These are phyloP conservation scores for Amblyornis subalaris DNA, from an alignment of 2,113 vertebrate genomes.

Conservation along the genomic window DNA sequence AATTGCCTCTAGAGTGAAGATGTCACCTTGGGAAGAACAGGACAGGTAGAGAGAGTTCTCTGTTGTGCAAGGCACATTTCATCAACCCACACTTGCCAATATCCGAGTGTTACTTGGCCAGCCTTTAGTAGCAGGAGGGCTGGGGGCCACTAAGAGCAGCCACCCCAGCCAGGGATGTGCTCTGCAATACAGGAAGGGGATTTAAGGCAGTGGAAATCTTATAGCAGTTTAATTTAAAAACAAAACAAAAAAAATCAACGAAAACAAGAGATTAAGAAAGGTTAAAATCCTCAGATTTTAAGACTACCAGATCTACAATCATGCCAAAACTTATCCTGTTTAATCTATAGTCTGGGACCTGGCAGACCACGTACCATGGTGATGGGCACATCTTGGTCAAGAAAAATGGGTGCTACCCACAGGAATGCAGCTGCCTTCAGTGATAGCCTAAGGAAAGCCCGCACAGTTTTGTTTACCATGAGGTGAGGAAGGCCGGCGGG, in stretches of 20 bases:
- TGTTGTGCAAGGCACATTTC: background rate
- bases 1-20: background rate
- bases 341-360: background rate
- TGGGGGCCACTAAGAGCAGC: accelerated
- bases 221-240: background rate
- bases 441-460: accelerated
- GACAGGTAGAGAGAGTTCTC: background rate
- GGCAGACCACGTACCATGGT: background rate
- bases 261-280: background rate
- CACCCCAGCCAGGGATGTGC: accelerated
- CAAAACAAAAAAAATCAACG: background rate
- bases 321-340: background rate
- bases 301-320: accelerated
- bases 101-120: accelerated
- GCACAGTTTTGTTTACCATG: background rate
- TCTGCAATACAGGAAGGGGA: background rate
- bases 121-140: background rate
- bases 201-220: background rate
- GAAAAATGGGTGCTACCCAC: accelerated
- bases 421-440: background rate
- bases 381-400: background rate
- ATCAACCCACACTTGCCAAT: background rate
- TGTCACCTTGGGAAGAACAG: background rate
- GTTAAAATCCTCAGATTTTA: background rate
- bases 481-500: background rate